phyloP scores from a whole-genome alignment of 2,797 vertebrate genomes.

The Cyclura pinguis region DNA sequence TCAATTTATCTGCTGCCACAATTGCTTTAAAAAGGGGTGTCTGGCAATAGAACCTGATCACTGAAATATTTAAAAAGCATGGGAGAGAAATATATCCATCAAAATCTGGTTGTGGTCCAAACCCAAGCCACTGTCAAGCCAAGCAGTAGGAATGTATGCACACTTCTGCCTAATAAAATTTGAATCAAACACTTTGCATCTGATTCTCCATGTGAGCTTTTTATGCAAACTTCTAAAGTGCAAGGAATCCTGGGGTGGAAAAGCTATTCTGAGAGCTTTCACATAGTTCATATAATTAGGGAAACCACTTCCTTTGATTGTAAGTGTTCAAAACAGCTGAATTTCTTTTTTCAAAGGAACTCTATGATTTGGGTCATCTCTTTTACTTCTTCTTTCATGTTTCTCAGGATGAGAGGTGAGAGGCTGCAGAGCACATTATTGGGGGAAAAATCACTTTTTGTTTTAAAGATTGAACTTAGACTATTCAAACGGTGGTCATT shows the following conservation, averaged over 20 bases:
- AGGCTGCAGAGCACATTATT: conserved; percentile 83
- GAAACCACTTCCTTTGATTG: conserved; percentile 90
- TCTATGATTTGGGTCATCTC: conserved; percentile 89
- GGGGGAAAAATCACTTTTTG: conserved; percentile 83
- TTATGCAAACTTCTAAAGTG: conserved; percentile 90
- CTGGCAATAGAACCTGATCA: conserved; percentile 70
- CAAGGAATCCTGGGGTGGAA: conserved; percentile 87
- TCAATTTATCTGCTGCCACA: conserved; percentile 69
- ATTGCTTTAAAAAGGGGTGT: conserved; percentile 67
- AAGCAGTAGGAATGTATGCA: conserved; percentile 75
- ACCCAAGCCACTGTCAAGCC: conserved; percentile 77
- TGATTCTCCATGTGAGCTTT: conserved; percentile 86
- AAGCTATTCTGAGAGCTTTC: conserved; percentile 87
- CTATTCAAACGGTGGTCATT: conserved; percentile 82
- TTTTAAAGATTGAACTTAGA: conserved; percentile 86
- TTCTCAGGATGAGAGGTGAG: conserved; percentile 84
- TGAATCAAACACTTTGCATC: conserved; percentile 88
- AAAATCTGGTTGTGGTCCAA: conserved; percentile 78
- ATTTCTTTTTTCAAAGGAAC: conserved; percentile 85
- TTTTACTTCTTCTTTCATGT: conserved; percentile 86
- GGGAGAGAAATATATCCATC: conserved; percentile 76
- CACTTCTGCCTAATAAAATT: conserved; percentile 85
- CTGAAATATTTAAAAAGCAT: conserved; percentile 75
- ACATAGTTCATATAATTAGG: conserved; percentile 87
- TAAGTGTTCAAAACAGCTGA: conserved; percentile 89